Evolutionary conservation across 1,140 invertebrate genomes (phyloP), one percentile per base, ranked within the genome.

Genomic region (Oncopodura yosiiana): DNA sequence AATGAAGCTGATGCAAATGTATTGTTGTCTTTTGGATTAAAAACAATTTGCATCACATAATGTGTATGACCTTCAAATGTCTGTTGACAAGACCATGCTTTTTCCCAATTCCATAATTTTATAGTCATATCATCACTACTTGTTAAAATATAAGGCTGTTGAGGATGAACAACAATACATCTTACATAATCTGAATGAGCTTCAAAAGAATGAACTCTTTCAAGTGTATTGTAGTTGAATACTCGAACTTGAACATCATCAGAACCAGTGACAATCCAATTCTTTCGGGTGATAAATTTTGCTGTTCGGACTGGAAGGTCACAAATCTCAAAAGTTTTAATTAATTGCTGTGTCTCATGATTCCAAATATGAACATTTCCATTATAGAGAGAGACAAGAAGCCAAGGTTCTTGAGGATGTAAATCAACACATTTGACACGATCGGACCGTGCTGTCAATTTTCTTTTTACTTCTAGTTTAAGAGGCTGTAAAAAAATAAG

Each of bases 101-200:
- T 95, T 24, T 99, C 95, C 95, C 95, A 99, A 71, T 99, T 98
- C 96, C 96, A 99, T 24, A 99, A 70, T 73, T 99, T 99, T 43
- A 99, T 98, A 23, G 91, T 73, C 87, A 99, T 94, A 69, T 99
- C 96, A 81, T 99, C 93, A 75, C 92, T 95, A 67, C 91, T 91
- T 2, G 94, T 98, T 5, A 99, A 74, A 60, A 99, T 84, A 69
- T 92, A 94, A 0, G 95, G 92, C 66, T 98, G 94, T 41, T 91
- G 92, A 9, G 95, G 95, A 77, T 99, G 96, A 9, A 99, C 83
- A 11, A 86, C 89, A 68, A 99, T 96, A 64, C 86, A 93, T 60
- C 96, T 78, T 12, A 99, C 81, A 74, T 99, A 99, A 73, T 99
- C 95, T 9, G 92, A 94, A 73, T 99, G 95, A 3, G 95, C 95